A percentile compares a stretch with the other conserved stretches of the same genome.
These are phyloP conservation scores for Cerastis leucographa DNA, from an alignment of 2,888 invertebrate genomes.

Conservation along the genomic window DNA sequence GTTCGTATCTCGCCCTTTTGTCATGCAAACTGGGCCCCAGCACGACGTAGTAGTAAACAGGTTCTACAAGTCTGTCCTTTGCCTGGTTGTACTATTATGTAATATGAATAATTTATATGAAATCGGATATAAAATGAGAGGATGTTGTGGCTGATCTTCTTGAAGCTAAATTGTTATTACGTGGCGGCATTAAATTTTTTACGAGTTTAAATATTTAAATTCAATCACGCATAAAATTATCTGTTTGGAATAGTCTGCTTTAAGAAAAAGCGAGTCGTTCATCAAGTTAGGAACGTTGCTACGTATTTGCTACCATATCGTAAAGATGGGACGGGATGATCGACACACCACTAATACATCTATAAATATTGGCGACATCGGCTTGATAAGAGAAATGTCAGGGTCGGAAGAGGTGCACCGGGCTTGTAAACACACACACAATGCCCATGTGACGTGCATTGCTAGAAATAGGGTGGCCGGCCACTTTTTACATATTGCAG, in stretches of 20 bases:
- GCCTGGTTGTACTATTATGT: conserved; percentile 4
- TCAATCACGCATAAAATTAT: conserved; percentile 36
- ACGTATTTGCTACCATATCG: conserved; percentile 15
- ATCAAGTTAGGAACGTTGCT: conserved; percentile 2
- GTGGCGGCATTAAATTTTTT: conserved; percentile 33
- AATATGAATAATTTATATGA: conserved; percentile 29
- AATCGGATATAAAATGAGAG: conserved; percentile 27
- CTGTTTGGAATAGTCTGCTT: conserved; percentile 21
- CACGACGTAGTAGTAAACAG: conserved; percentile 48
- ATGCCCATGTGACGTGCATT: conserved; percentile 29
- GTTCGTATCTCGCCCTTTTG: conserved; percentile 60
- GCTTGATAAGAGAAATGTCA: conserved; percentile 64
- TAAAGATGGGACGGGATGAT: conserved; percentile 20
- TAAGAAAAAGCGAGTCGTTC: conserved; percentile 1
- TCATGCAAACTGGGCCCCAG: conserved; percentile 44
- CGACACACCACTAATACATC: conserved; percentile 30
- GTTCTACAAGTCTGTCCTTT: conserved; percentile 41
- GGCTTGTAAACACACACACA: conserved; percentile 47
- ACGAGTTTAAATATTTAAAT: conserved; percentile 56
- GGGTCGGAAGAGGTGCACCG: conserved; percentile 55
- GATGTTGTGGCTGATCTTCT: conserved; percentile 30
- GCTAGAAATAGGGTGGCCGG: conserved; percentile 43
- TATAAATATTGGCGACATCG: conserved; percentile 39
- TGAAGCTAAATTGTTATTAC: conserved; percentile 42
- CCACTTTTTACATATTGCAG: conserved; percentile 45